Evolutionary conservation across 1,140 invertebrate genomes (phyloP).

Genomic region (Drosophila watanabei): DNA sequence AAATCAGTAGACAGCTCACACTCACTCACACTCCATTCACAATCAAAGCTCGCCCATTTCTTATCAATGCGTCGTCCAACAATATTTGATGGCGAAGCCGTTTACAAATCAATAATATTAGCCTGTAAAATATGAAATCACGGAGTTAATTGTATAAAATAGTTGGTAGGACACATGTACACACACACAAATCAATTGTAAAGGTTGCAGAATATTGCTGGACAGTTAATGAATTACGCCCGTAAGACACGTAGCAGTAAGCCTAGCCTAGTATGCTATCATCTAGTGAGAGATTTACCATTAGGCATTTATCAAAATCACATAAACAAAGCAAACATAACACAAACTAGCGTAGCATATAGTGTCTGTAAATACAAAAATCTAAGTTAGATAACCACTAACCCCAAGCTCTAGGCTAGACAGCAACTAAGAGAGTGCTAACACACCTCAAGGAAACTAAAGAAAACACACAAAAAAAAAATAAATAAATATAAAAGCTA

Average conservation of each 20-base stretch:
- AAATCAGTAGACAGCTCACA: slow-evolving; percentile 28
- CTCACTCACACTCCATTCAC: slow-evolving; percentile 20
- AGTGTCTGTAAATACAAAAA: slow-evolving; percentile 48
- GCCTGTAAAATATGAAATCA: slow-evolving; percentile 57
- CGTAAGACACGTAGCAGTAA: slow-evolving; percentile 57
- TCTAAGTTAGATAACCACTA: slow-evolving; percentile 27
- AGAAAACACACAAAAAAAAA: slow-evolving; percentile 27
- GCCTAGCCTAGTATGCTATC: slow-evolving; percentile 37
- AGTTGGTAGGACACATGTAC: slow-evolving; percentile 41
- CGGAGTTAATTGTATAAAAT: slow-evolving; percentile 64
- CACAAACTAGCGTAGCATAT: slow-evolving; percentile 48
- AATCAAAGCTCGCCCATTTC: slow-evolving; percentile 13
- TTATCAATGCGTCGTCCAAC: slow-evolving; percentile 69
- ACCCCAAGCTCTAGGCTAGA: slow-evolving; percentile 30
- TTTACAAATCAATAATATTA: slow-evolving; percentile 59
- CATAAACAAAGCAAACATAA: slow-evolving; percentile 29
- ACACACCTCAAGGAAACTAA: slow-evolving; percentile 40
- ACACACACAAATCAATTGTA: slow-evolving; percentile 49
- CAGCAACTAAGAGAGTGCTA: slow-evolving; percentile 34
- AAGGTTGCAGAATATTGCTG: slow-evolving; percentile 73
- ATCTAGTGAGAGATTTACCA: slow-evolving; percentile 49
- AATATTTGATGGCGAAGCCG: slow-evolving; percentile 67
- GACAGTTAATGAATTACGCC: slow-evolving; percentile 67
- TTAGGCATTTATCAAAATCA: slow-evolving; percentile 55
- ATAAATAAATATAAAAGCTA: background rate